Conservation (phyloP, 2,888 invertebrate species). For the Habroteleia sp. region DNA sequence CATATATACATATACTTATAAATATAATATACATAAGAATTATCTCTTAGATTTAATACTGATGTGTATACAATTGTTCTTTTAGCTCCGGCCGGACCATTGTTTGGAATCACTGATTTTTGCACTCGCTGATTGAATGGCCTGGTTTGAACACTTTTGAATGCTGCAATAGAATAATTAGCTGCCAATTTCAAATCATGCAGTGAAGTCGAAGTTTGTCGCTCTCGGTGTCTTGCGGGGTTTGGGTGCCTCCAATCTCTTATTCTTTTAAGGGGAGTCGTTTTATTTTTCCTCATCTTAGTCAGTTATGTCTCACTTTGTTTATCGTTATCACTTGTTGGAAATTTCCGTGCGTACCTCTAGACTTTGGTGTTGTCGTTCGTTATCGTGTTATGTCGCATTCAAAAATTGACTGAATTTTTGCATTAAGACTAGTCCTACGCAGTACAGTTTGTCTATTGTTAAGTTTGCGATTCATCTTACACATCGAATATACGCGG, state of each 20-base stretch:
- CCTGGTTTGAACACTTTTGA: constrained; percentile 55
- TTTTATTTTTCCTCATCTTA: constrained; percentile 11
- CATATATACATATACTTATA: constrained; percentile 73
- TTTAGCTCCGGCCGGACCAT: constrained; percentile 55
- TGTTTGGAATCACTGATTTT: constrained; percentile 37
- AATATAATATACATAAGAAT: constrained; percentile 73
- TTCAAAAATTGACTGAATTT: constrained; percentile 78
- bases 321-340: constrained; percentile 17
- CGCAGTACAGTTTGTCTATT: constrained; percentile 24
- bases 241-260: constrained; percentile 27
- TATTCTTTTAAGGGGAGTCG: constrained; percentile 18
- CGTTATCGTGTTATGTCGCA: constrained; percentile 73
- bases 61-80: constrained; percentile 72
- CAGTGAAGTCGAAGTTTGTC: constrained; percentile 20
- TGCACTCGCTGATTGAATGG: constrained; percentile 40
- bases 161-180: constrained; percentile 39
- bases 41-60: constrained; percentile 76
- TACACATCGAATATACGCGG: constrained; percentile 7
- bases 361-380: constrained; percentile 67
- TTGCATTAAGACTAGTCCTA: constrained; percentile 63
- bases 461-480: constrained; percentile 16
- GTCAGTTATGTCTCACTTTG: constrained; percentile 11
- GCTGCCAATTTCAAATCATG: constrained; percentile 30
- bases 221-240: constrained; percentile 25
- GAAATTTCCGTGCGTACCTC: constrained; percentile 28